Evolutionary conservation across 2,113 vertebrate species (phyloP), one percentile per base, ranked within the genome.

Genomic region (Emydocephalus ijimae): DNA sequence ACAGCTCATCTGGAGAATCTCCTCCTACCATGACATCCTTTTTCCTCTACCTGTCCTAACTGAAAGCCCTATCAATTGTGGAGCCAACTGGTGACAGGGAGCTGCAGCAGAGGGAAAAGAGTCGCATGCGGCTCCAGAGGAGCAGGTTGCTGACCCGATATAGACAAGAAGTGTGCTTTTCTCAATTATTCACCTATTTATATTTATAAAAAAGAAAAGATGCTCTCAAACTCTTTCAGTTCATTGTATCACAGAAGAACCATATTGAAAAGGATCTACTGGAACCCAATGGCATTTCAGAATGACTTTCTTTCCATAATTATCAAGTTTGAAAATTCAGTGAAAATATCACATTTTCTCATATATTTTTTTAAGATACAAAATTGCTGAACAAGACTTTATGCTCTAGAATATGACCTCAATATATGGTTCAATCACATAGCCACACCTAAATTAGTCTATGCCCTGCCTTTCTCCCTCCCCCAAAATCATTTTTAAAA

Each of bases 301-400:
- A 89, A 95, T 94, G 94, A 93, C 93, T 94, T 92, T 88, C 89
- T 91, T 74, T 92, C 61, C 81, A 92, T 94, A 96, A 96, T 96
- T 95, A 95, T 90, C 85, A 91, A 92, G 95, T 96, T 94, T 95
- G 92, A 96, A 95, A 95, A 94, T 89, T 93, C 93, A 43, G 93
- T 89, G 95, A 94, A 95, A 96, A 81, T 93, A 87, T 95, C 91
- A 89, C 86, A 94, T 90, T 90, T 94, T 96, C 94, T 95, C 94
- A 94, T 48, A 95, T 95, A 50, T 50, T 9, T 96, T 96, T 95
- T 94, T 92, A 94, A 94, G 92, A 5, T 94, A 96, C 85, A 81
- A 95, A 96, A 95, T 95, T 96, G 93, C 94, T 89, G 45, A 90
- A 93, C 86, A 85, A 34, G 92, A 92, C 91, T 93, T 93, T 95